Evolutionary conservation across 2,797 vertebrate genomes (phyloP), one percentile per base, ranked within the genome.

Genomic region (Sebastes nivosus): DNA sequence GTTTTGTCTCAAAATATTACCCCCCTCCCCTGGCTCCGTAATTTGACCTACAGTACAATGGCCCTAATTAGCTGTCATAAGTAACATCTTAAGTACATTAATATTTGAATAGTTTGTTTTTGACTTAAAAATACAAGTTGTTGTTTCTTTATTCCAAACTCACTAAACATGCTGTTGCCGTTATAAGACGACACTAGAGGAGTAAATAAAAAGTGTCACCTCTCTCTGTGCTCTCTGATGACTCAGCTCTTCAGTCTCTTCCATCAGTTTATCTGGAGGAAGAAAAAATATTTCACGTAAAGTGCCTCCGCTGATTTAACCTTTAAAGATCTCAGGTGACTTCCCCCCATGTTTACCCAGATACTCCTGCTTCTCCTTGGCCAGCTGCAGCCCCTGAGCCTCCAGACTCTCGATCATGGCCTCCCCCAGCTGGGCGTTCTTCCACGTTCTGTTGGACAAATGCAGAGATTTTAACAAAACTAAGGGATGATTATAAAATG

Each of bases 371-470:
- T 98, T 99, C 92, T 99, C 98, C 87, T 99, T 99, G 73, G 98
- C 97, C 86, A 99, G 93, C 95, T 99, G 98, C 67, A 99, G 95
- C 27, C 98, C 98, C 94, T 99, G 98, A 58, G 97, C 97, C 94
- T 98, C 98, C 91, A 99, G 95, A 85, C 97, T 99, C 94, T 98
- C 97, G 0, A 99, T 99, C 97, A 99, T 99, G 81, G 98, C 98
- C 94, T 98, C 98, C 34, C 98, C 98, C 73, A 99, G 94, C 86
- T 98, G 98, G 75, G 98, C 96, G n/a, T 99, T 99, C 93, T 96
- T 99, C 98, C 98, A 99, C 6, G 98, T 99, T 69, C 98, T 99
- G 79, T 14, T 22, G 50, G 67, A 65, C 4, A 57, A 42, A 83
- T 6, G 68, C 9, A 69, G 3, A n/a, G 1, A 14, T 55, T 34